Base-by-base conservation (phyloP, 2,797 vertebrate genomes). In the Diceros bicornis region DNA sequence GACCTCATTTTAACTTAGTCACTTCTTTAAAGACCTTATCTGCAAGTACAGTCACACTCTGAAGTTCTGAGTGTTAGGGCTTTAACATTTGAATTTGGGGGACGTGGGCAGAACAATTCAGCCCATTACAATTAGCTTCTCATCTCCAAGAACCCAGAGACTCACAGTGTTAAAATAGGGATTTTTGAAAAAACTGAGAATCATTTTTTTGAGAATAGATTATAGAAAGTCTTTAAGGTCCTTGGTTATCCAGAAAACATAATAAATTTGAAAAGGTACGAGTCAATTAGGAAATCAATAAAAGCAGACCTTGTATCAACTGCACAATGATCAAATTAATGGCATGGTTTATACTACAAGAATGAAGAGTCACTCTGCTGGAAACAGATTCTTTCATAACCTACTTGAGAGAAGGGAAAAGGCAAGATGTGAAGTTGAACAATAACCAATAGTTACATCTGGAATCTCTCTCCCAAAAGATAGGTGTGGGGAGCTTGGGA, bases 241-340 rank as follows among this genome's bases (percentile, higher is more conserved):
- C 81, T 83, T 66, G 27, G n/a, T 79, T 41, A 82, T 32, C 11
- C 20, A 61, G 68, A 79, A 81, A 69, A 44, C 68, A 77, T n/a
- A 90, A 69, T 62, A 86, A 89, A 79, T 91, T 69, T 86, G 37
- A 34, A 83, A 96, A 88, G 16, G 6, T 71, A 69, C 4, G 61
- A 84, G 32, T 18, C 88, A 79, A 78, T 50, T 55, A 14, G 89
- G 21, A 47, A 66, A 93, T 21, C 32, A 77, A 20, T 37, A 81
- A 92, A 86, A 84, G 20, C 8, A 86, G 23, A 14, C 18, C 57
- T 94, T 87, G 13, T 75, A 68, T 83, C 75, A 89, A 57, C 5
- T 66, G 0, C 11, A 66, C 55, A 82, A 79, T 59, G 7, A 89
- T 3, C 27, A 91, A 94, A 57, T 62, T 66, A 57, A 57, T 91